A percentile compares a stretch with the other conserved stretches of the same genome.
Conservation (phyloP, 2,888 invertebrate genomes). For the Cybosia mesomella region DNA sequence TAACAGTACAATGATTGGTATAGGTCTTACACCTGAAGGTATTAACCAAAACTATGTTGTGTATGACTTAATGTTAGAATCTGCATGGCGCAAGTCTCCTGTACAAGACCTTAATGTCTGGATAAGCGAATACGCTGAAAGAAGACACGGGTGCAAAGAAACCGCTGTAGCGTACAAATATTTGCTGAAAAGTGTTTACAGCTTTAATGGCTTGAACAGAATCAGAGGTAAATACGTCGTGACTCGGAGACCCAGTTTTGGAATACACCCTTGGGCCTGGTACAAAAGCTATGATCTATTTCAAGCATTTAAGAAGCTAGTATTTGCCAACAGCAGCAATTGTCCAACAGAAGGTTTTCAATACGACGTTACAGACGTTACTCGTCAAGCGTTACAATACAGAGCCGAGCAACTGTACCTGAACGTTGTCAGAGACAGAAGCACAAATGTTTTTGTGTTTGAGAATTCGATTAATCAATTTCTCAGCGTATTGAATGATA, state of each 20-base stretch:
- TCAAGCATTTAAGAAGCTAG: conserved; percentile 83
- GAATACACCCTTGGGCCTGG: conserved; percentile 90
- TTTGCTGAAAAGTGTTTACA: conserved; percentile 90
- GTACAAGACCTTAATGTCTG: conserved; percentile 88
- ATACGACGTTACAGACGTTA: conserved; percentile 95
- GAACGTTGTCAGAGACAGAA: conserved; percentile 76
- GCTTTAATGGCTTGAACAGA: conserved; percentile 88
- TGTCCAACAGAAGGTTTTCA: conserved; percentile 81
- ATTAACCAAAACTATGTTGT: conserved; percentile 98
- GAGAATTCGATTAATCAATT: conserved; percentile 70
- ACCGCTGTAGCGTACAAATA: conserved; percentile 89
- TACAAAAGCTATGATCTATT: conserved; percentile 88
- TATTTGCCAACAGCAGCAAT: conserved; percentile 55
- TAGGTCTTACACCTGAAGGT: conserved; percentile 97
- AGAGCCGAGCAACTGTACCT: conserved; percentile 90
- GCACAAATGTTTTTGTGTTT: conserved; percentile 62
- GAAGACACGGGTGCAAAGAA: conserved; percentile 91
- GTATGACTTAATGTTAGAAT: conserved; percentile 96
- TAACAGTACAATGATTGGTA: conserved; percentile 94
- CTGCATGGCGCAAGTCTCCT: conserved; percentile 89
- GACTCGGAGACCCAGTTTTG: conserved; percentile 90
- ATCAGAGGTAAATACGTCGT: conserved; percentile 92
- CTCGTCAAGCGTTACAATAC: conserved; percentile 94
- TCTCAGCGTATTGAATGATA: conserved; percentile 70
- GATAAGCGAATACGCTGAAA: conserved; percentile 88